Percentiles rank a stretch among this genome's conserved stretches.
Conservation (phyloP, 2,888 invertebrate genomes). For the Stenurella melanura region DNA sequence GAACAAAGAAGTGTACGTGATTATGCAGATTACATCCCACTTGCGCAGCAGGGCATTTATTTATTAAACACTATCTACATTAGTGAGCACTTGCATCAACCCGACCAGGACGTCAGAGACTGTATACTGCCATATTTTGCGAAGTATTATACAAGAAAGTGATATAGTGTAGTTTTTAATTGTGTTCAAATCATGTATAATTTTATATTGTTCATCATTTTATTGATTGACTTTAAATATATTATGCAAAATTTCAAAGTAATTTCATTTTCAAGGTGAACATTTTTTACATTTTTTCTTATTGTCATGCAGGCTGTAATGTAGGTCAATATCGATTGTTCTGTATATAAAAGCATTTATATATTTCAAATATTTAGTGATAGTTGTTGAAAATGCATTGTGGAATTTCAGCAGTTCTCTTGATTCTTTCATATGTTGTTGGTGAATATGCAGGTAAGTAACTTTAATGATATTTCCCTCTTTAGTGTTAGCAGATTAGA, state of each 20-base stretch:
- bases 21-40: slow-evolving; percentile 63
- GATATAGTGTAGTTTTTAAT: background rate
- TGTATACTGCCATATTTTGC: slow-evolving; percentile 64
- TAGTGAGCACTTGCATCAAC: slow-evolving; percentile 66
- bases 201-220: too few relatives aligned
- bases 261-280: background rate
- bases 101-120: slow-evolving; percentile 64
- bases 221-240: too few relatives aligned
- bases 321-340: background rate
- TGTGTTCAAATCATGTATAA: too few relatives aligned
- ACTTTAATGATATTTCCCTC: background rate
- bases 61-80: slow-evolving; percentile 69
- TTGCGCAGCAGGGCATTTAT: slow-evolving; percentile 69
- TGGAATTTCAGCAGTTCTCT: background rate
- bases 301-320: background rate
- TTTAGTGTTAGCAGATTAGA: too few relatives aligned
- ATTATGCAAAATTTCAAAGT: too few relatives aligned
- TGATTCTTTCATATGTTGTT: background rate
- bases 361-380: background rate
- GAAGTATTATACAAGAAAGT: slow-evolving; percentile 60
- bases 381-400: background rate
- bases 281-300: background rate
- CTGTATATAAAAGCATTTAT: background rate
- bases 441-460: background rate
- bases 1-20: slow-evolving; percentile 74